A percentile compares a stretch with the other conserved stretches of the same genome.
These are phyloP conservation scores for Archivesica marissinica DNA, from an alignment of 1,140 invertebrate species.

Conservation along the genomic window DNA sequence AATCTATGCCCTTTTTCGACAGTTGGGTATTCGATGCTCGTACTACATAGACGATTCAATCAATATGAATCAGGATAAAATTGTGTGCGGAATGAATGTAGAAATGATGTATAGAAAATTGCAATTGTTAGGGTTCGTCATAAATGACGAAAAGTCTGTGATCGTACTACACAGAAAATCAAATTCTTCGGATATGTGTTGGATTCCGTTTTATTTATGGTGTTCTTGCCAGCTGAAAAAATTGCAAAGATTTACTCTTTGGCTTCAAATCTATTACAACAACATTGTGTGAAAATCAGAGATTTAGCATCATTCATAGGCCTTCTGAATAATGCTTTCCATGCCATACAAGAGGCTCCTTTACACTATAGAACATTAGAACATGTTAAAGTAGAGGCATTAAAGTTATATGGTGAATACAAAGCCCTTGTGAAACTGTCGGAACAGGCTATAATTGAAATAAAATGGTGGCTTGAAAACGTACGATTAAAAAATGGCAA, in stretches of 20 bases:
- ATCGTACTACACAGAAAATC: conserved; percentile 9
- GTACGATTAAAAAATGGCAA: conserved; percentile 21
- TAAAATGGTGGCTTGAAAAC: conserved; percentile 29
- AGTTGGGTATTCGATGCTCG: conserved; percentile 23
- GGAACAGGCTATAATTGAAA: background rate
- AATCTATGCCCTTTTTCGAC: conserved; percentile 30
- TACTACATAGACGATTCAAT: conserved; percentile 50
- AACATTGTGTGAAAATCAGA: background rate
- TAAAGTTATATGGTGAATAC: conserved; percentile 33
- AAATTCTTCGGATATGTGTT: conserved; percentile 40
- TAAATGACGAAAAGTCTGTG: conserved; percentile 36
- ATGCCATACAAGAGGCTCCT: conserved; percentile 31
- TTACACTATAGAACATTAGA: conserved; percentile 52
- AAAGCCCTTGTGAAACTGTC: conserved; percentile 26
- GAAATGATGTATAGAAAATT: background rate
- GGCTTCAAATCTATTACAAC: background rate
- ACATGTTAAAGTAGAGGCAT: conserved; percentile 30
- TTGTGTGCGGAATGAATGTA: background rate
- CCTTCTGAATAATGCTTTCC: conserved; percentile 38
- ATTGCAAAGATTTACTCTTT: background rate
- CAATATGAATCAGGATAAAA: conserved; percentile 28
- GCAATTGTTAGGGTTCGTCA: conserved; percentile 5
- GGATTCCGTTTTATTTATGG: conserved; percentile 28
- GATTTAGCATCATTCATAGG: conserved; percentile 50
- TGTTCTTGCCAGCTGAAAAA: conserved; percentile 18